These are phyloP conservation scores for Oncorhynchus mykiss DNA, from an alignment of 2,113 vertebrate species.

Conservation along the genomic window DNA sequence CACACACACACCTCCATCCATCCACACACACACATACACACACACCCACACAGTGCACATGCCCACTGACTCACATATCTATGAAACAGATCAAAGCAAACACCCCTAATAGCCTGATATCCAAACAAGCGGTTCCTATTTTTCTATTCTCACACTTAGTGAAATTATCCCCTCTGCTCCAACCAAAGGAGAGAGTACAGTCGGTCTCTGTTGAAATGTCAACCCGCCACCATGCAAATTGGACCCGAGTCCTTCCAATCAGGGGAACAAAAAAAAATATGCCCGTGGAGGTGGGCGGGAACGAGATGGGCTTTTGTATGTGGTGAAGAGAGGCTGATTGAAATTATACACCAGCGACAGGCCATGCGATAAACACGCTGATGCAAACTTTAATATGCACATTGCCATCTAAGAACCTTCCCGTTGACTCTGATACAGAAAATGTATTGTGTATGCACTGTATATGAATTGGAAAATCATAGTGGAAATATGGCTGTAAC, in stretches of 20 bases:
- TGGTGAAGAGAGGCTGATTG: slow-evolving; percentile 55
- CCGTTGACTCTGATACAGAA: neutral
- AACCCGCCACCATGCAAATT: slow-evolving; percentile 64
- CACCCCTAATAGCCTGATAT: slow-evolving; percentile 14
- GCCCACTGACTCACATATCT: neutral
- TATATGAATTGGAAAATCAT: neutral
- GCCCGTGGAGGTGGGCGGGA: slow-evolving; percentile 62
- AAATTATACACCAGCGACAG: slow-evolving; percentile 54
- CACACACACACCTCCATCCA: neutral
- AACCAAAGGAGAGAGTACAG: slow-evolving; percentile 48
- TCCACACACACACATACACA: neutral
- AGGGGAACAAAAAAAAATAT: slow-evolving; percentile 61
- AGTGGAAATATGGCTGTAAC: neutral
- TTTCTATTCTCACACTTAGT: slow-evolving; percentile 53
- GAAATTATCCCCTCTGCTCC: slow-evolving; percentile 44
- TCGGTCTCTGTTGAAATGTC: slow-evolving; percentile 63
- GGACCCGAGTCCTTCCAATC: slow-evolving; percentile 65
- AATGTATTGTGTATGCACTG: neutral
- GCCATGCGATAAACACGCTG: slow-evolving; percentile 43
- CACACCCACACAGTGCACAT: neutral
- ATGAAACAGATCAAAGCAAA: slow-evolving; percentile 52
- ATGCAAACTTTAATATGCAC: slow-evolving; percentile 39
- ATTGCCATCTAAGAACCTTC: slow-evolving; percentile 14
- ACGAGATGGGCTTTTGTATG: slow-evolving; percentile 58
- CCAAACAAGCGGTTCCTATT: slow-evolving; percentile 37